A percentile compares a stretch with the other conserved stretches of the same genome.
Evolutionary conservation across 2,113 vertebrate genomes (phyloP).

Genomic region (Phaethornis superciliosus): DNA sequence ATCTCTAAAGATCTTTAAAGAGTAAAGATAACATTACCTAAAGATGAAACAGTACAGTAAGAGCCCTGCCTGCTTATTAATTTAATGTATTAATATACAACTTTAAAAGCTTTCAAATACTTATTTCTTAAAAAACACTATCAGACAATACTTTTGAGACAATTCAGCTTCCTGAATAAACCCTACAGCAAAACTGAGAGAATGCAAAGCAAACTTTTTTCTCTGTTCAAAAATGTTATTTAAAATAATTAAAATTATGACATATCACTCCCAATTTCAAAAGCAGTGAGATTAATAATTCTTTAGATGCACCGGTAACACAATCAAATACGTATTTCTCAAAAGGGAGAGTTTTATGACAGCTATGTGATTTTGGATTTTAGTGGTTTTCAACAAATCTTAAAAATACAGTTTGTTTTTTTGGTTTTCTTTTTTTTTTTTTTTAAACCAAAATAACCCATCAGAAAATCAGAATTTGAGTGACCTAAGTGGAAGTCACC

Average conservation of each 20-base stretch:
- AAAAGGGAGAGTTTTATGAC: background rate
- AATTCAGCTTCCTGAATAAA: background rate
- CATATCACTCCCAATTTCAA: background rate
- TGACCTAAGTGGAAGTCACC: background rate
- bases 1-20: background rate
- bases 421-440: background rate
- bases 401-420: background rate
- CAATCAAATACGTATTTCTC: background rate
- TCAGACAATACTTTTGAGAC: background rate
- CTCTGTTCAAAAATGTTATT: background rate
- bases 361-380: background rate
- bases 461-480: background rate
- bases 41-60: background rate
- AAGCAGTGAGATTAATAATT: background rate
- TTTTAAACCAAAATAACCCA: background rate
- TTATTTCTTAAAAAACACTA: background rate
- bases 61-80: background rate
- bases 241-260: background rate
- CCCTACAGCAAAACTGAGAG: background rate
- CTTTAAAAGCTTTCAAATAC: background rate
- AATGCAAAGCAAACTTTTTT: background rate
- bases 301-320: background rate
- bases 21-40: background rate
- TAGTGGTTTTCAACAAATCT: background rate
- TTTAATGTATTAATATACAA: background rate